Conservation (phyloP, 2,113 vertebrate species). For the Isichthys henryi region DNA sequence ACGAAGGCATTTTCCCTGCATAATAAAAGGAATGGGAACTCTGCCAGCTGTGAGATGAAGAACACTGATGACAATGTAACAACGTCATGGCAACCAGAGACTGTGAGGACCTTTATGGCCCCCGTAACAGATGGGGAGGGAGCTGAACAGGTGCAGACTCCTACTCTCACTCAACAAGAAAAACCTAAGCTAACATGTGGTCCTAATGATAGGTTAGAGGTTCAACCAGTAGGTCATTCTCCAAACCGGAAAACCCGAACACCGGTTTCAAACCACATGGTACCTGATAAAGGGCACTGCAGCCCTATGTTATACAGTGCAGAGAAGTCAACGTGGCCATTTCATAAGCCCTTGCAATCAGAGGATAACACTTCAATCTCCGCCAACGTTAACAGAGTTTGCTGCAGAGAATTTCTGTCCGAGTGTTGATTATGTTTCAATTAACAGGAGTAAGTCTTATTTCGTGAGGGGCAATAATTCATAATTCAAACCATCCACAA, state of each 20-base stretch:
- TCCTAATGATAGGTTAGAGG: constrained; percentile 9
- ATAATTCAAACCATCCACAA: background rate
- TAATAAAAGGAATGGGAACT: constrained; percentile 48
- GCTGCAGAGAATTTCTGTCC: constrained; percentile 30
- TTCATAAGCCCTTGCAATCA: constrained; percentile 51
- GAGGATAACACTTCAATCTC: constrained; percentile 48
- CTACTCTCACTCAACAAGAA: constrained; percentile 27
- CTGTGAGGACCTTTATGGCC: constrained; percentile 42
- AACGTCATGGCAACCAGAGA: constrained; percentile 47
- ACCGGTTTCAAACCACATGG: constrained; percentile 10
- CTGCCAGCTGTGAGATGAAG: constrained; percentile 32
- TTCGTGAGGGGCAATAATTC: constrained; percentile 42
- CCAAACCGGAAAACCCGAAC: constrained; percentile 27
- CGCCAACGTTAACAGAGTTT: constrained; percentile 37
- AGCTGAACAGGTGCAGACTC: constrained; percentile 29
- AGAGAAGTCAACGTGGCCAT: constrained; percentile 52
- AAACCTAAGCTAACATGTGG: constrained; percentile 1
- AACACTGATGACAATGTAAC: constrained; percentile 35
- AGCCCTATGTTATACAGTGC: constrained; percentile 36
- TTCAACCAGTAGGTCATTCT: constrained; percentile 23
- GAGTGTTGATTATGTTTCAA: constrained; percentile 45
- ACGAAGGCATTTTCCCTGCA: constrained; percentile 42
- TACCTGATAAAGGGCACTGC: constrained; percentile 31
- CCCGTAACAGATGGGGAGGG: constrained; percentile 36
- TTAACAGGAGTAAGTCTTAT: constrained; percentile 36